These are phyloP conservation scores for Bombus superbus DNA, from an alignment of 1,140 invertebrate genomes.

Conservation along the genomic window DNA sequence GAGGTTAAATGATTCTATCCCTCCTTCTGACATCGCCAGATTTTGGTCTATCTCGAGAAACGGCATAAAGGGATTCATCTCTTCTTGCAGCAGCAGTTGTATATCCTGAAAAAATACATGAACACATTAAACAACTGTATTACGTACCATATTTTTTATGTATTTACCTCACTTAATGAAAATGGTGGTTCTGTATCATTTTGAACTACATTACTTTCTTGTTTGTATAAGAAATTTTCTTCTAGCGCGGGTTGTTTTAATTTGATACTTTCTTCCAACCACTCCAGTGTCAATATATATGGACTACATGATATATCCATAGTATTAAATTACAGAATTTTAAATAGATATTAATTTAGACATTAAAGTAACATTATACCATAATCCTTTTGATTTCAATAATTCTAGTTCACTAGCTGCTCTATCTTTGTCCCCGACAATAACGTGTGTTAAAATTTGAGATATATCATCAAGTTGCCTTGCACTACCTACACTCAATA, in stretches of 20 bases:
- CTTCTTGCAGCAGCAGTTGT: constrained; percentile 76
- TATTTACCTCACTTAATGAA: constrained; percentile 84
- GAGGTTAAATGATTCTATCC: constrained; percentile 65
- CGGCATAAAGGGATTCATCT: constrained; percentile 67
- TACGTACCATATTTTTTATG: neutral
- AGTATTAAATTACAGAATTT: constrained; percentile 22
- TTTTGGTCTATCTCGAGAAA: constrained; percentile 65
- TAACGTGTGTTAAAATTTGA: constrained; percentile 91
- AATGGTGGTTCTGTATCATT: constrained; percentile 80
- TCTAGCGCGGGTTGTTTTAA: constrained; percentile 85
- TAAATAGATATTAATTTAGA: neutral
- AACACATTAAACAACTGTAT: neutral
- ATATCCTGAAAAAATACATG: constrained; percentile 73
- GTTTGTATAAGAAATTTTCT: constrained; percentile 80
- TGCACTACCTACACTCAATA: constrained; percentile 91
- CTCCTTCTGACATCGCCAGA: constrained; percentile 4
- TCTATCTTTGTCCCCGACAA: constrained; percentile 85
- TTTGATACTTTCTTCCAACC: constrained; percentile 90
- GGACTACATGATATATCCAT: constrained; percentile 81
- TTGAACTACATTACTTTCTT: constrained; percentile 69
- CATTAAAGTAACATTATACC: constrained; percentile 64
- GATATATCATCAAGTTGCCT: constrained; percentile 89
- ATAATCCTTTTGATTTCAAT: constrained; percentile 76
- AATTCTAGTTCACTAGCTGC: constrained; percentile 80
- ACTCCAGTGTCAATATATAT: constrained; percentile 87